Base-by-base conservation (phyloP, 1,140 invertebrate species). In the Cotesia typhae region DNA sequence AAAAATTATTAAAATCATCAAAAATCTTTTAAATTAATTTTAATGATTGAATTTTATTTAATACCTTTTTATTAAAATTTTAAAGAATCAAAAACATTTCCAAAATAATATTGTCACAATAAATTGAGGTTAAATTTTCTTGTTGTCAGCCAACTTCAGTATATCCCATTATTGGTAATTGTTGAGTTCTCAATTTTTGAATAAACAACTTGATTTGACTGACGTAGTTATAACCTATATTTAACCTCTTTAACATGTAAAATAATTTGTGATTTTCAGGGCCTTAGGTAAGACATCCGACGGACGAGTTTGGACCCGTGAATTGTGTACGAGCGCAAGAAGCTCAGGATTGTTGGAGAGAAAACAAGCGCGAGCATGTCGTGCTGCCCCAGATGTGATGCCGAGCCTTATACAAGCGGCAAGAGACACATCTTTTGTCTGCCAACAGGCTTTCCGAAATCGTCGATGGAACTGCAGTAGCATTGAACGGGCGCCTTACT, bases 381-480 rank as follows among this genome's bases (percentile, higher is more conserved):
- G 90, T 36, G 87, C 90, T 0, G 86, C 89, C 61, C 88, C 89
- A 1, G 88, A 93, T 70, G 88, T 94, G 51, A 95, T 96, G 93
- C 89, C 91, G 9, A 91, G 91, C 76, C 89, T 96, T 59, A 90
- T 90, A 12, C 88, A 89, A 55, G 94, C 94, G 1, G 92, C 94
- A 3, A 86, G 87, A 17, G 85, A 92, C 61, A 89, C 93, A 1
- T 88, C 91, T 14, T 84, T 89, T 63, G 90, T 92, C 12, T 96
- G 95, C 82, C 92, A 93, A 80, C 88, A 89, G 67, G 88, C 92
- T 1, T 94, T 95, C 80, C 84, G 88, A 6, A 89, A 92, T 75
- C 88, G 93, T 64, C 87, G 94, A 63, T 96, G 95, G 95, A 96
- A 96, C 84, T 96, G 95, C 84, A 94, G 93, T 60, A 92, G 93